A percentile compares a stretch with the other conserved stretches of the same genome.
Evolutionary conservation across 37 sponge, comb jelly and placozoan species (phyloP).

Genomic region (Aplysina aerophoba): DNA sequence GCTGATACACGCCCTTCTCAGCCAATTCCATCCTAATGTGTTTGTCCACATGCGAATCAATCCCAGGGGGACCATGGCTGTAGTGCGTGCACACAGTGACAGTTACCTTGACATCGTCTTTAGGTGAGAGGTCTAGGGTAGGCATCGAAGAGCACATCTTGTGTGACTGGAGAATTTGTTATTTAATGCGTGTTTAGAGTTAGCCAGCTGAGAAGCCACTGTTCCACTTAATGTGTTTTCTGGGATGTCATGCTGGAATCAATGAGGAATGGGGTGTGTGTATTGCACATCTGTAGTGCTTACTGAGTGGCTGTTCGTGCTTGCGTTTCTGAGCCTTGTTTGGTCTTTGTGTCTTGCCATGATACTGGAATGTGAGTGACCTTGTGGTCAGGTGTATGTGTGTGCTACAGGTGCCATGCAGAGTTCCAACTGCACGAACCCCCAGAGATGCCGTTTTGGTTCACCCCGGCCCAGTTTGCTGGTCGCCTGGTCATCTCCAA

Average conservation of each 20-base stretch:
- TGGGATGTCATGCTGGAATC: too few relatives aligned
- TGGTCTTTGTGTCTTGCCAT: too few relatives aligned
- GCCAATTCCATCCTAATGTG: conserved; percentile 79
- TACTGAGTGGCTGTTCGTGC: too few relatives aligned
- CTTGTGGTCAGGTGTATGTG: background rate
- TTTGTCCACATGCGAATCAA: conserved; percentile 81
- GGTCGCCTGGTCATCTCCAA: conserved; percentile 73
- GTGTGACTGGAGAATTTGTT: too few relatives aligned
- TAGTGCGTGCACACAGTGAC: conserved; percentile 76
- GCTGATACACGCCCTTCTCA: conserved; percentile 64
- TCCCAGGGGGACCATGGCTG: conserved; percentile 75
- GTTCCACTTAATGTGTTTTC: too few relatives aligned
- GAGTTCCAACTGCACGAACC: conserved; percentile 89
- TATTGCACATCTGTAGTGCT: too few relatives aligned
- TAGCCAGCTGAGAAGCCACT: too few relatives aligned
- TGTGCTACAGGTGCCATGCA: conserved; percentile 69
- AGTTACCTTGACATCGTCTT: conserved; percentile 68
- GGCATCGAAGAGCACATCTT: too few relatives aligned
- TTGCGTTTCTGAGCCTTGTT: too few relatives aligned
- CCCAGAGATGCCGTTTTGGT: conserved; percentile 88
- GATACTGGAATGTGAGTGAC: too few relatives aligned
- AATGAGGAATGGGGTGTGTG: too few relatives aligned
- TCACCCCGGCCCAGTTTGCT: conserved; percentile 84
- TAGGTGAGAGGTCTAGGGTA: conserved; percentile 46
- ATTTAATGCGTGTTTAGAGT: too few relatives aligned